phyloP scores from a whole-genome alignment of 1,140 invertebrate species.

The Apis mellifera region Amel_HAv3.1 CM009945.2:2784501-2785000 shows the following conservation, averaged over 20 bases:
- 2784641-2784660: conserved; percentile 57
- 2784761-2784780: background rate
- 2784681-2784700: conserved; percentile 23
- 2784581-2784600: conserved; percentile 66
- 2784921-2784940: conserved; percentile 32
- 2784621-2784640: conserved; percentile 44
- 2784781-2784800: background rate
- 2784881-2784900: conserved; percentile 1
- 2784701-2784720: conserved; percentile 12
- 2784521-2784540: conserved; percentile 34
- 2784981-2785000: conserved; percentile 67
- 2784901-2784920: conserved; percentile 27
- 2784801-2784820: conserved; percentile 9
- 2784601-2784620: conserved; percentile 21
- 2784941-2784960: conserved; percentile 9
- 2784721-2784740: background rate
- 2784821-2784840: background rate
- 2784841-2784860: conserved; percentile 21
- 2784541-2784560: conserved; percentile 45
- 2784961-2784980: conserved; percentile 53
- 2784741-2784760: background rate
- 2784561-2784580: conserved; percentile 62
- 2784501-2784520: conserved; percentile 28
- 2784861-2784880: conserved; percentile 30
- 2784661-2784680: conserved; percentile 6